A percentile compares a stretch with the other conserved stretches of the same genome.
Evolutionary conservation across 2,797 vertebrate genomes (phyloP).

Genomic region (Hoplostethus mediterraneus): DNA sequence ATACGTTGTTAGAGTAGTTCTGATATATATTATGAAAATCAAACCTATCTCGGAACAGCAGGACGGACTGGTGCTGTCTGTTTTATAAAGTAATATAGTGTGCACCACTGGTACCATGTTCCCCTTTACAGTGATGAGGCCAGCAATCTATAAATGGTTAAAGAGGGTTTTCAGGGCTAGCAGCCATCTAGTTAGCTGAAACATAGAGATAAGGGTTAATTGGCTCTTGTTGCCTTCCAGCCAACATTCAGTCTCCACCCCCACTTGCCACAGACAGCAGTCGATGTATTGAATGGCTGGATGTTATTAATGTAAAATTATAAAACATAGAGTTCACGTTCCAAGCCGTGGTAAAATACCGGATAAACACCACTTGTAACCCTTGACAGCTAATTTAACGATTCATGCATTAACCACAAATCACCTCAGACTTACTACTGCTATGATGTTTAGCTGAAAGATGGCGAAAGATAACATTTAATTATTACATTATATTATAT

Average conservation of each 20-base stretch:
- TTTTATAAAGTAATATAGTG: slow-evolving; percentile 15
- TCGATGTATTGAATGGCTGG: not conserved
- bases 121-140: slow-evolving; percentile 42
- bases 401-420: not conserved
- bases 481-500: not conserved
- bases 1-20: slow-evolving; percentile 49
- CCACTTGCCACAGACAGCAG: slow-evolving; percentile 33
- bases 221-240: not conserved
- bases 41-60: slow-evolving; percentile 44
- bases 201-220: slow-evolving; percentile 18
- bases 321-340: not conserved
- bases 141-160: slow-evolving; percentile 51
- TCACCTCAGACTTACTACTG: not conserved
- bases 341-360: slow-evolving; percentile 3
- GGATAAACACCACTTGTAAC: not conserved
- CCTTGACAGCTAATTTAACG: not conserved
- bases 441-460: too few species aligned
- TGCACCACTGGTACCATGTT: slow-evolving; percentile 46
- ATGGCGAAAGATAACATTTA: not conserved
- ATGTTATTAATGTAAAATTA: not conserved
- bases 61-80: slow-evolving; percentile 29
- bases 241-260: not conserved
- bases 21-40: slow-evolving; percentile 58
- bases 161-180: slow-evolving; percentile 39
- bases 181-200: slow-evolving; percentile 34